Conservation (phyloP, 2,113 vertebrate species). For the Prolemur simus region DNA sequence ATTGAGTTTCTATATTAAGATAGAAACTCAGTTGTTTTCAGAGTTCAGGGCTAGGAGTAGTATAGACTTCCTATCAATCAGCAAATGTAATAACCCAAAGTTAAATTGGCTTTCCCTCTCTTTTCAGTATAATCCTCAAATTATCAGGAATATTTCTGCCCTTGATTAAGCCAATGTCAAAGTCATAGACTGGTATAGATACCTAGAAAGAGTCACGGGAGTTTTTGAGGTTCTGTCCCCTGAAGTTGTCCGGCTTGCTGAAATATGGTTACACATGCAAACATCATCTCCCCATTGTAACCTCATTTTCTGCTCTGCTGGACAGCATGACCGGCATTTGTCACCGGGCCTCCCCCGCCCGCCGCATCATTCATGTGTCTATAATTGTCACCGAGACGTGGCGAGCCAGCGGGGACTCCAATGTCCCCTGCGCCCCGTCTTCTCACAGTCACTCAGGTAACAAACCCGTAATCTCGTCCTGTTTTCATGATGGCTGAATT, state of each 20-base stretch:
- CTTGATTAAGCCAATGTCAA: neutral
- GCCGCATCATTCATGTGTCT: constrained; percentile 87
- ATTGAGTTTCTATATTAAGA: too few relatives aligned
- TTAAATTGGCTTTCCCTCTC: neutral
- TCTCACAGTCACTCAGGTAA: constrained; percentile 95
- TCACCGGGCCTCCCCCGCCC: constrained; percentile 86
- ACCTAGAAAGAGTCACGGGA: constrained; percentile 42
- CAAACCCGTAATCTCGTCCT: constrained; percentile 96
- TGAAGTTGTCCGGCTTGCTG: constrained; percentile 86
- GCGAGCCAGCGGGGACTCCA: constrained; percentile 91
- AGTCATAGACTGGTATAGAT: neutral
- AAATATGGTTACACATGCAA: constrained; percentile 98
- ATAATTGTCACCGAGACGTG: constrained; percentile 88
- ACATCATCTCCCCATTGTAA: constrained; percentile 98
- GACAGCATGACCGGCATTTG: constrained; percentile 93
- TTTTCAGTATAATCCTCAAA: neutral
- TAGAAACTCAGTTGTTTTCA: neutral
- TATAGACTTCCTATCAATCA: neutral
- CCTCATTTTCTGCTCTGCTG: constrained; percentile 98
- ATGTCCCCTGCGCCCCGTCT: constrained; percentile 84
- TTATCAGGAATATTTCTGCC: neutral
- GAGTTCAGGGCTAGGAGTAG: neutral
- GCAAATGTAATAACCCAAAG: neutral
- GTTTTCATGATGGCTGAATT: constrained; percentile 96
- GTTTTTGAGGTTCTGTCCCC: constrained; percentile 76